phyloP scores from a whole-genome alignment of 2,113 vertebrate genomes.

The Oenanthe oenanthe region DNA sequence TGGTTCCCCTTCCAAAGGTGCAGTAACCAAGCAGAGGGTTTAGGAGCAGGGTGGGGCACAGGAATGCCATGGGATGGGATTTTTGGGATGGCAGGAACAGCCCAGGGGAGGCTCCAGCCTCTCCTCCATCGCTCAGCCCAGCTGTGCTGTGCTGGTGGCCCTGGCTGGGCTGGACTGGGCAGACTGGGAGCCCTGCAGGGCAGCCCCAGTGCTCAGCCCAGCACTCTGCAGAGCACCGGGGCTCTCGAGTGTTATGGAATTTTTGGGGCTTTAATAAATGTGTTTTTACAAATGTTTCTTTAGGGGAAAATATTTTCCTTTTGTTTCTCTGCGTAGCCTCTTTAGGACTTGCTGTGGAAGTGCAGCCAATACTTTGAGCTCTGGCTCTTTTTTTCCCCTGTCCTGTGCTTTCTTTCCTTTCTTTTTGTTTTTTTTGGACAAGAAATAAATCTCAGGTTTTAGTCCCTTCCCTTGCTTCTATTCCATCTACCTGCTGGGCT shows the following conservation, averaged over 20 bases:
- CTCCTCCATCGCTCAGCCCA: background rate
- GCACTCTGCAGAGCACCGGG: background rate
- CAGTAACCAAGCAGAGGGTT: background rate
- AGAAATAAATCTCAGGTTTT: conserved; percentile 27
- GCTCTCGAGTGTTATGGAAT: background rate
- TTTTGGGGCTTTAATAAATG: conserved; percentile 38
- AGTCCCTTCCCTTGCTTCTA: conserved; percentile 44
- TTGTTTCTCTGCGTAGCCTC: conserved; percentile 42
- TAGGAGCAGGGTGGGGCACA: background rate
- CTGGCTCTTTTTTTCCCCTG: background rate
- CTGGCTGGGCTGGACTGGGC: background rate
- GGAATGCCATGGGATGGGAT: background rate
- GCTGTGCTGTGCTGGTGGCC: background rate
- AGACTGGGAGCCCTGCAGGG: background rate
- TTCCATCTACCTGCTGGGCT: conserved; percentile 5
- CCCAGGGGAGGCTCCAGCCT: background rate
- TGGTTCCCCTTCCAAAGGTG: fast-evolving
- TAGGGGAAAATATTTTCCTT: conserved; percentile 48
- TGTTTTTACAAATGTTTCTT: conserved; percentile 44
- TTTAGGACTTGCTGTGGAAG: conserved; percentile 38
- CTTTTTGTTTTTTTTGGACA: background rate
- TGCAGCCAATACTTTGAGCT: conserved; percentile 7
- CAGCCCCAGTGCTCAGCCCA: background rate
- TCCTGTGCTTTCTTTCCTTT: background rate
- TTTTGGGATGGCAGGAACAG: background rate